Base-by-base conservation (phyloP, 1,140 invertebrate genomes). In the Microvelia longipes region DNA sequence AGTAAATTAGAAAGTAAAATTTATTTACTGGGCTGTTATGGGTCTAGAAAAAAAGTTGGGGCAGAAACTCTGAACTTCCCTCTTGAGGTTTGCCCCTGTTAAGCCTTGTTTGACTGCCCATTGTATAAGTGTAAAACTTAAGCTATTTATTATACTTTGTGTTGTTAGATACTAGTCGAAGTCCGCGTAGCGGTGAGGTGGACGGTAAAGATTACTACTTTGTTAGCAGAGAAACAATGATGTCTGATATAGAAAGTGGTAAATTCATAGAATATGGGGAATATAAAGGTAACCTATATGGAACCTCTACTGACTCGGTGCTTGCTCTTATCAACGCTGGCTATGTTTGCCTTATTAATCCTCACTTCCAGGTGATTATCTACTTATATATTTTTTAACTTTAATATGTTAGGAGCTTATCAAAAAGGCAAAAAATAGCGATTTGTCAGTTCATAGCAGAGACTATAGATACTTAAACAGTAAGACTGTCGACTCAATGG, bases 221-320 rank as follows among this genome's bases (percentile, higher is more conserved):
- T 80, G 88, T 96, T 5, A 83, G 86, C 0, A 85, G 93, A 28
- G 89, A 94, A 70, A 87, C 90, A 76, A 95, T 99, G 89, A 91
- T 98, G 75, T 86, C 90, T 67, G 94, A 98, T 75, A 93, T 98
- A 70, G 85, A 85, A 26, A 84, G 87, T 0, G 92, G 91, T 2
- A 93, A 93, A 78, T 97, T 98, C 78, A 90, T 98, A 72, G 96
- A 98, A 80, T 93, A 92, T 79, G 96, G 96, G 24, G 94, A 98
- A 79, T 98, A 93, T 80, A 95, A 97, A 79, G 96, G 95, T 13
- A 96, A 98, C 80, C 81, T 98, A 61, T 99, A 98, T 77, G 97
- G 96, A 2, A 98, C 94, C 1, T 92, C 91, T 30, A 84, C 90
- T 11, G 92, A 96, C 76, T 92, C 92, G 76, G 91, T 98, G 1